These are phyloP conservation scores for Ceratitis capitata DNA, from an alignment of 1,140 invertebrate genomes.

Conservation along the genomic window DNA sequence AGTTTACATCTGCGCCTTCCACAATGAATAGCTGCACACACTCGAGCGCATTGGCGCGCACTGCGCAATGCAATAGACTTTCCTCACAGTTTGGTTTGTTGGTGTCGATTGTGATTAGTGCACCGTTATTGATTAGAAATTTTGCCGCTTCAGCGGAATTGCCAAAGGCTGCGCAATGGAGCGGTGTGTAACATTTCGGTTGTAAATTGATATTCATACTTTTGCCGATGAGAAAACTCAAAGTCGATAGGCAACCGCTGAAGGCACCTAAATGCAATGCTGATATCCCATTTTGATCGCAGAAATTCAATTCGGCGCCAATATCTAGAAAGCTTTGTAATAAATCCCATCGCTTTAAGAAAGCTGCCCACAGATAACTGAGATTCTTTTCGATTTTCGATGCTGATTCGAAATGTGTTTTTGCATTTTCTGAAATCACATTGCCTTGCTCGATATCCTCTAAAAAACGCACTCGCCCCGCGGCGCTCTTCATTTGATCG, in stretches of 20 bases:
- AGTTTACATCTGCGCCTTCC: slow-evolving; percentile 76
- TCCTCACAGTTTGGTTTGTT: slow-evolving; percentile 75
- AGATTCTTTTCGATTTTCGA: slow-evolving; percentile 75
- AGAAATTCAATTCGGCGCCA: slow-evolving; percentile 76
- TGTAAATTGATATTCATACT: slow-evolving; percentile 75
- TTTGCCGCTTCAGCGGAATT: slow-evolving; percentile 78
- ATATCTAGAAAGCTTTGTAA: slow-evolving; percentile 70
- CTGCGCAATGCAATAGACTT: slow-evolving; percentile 80
- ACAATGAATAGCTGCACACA: slow-evolving; percentile 77
- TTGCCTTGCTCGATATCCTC: slow-evolving; percentile 76
- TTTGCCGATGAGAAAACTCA: slow-evolving; percentile 74
- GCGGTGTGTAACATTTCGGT: slow-evolving; percentile 76
- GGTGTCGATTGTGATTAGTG: slow-evolving; percentile 68
- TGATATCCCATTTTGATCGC: slow-evolving; percentile 75
- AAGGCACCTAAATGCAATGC: slow-evolving; percentile 81
- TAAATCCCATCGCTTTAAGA: slow-evolving; percentile 74
- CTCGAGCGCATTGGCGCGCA: slow-evolving; percentile 77
- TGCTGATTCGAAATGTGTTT: slow-evolving; percentile 67
- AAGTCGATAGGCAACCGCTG: slow-evolving; percentile 76
- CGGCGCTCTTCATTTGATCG: slow-evolving; percentile 75
- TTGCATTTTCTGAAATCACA: slow-evolving; percentile 69
- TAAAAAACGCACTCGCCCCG: slow-evolving; percentile 73
- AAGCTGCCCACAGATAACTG: slow-evolving; percentile 76
- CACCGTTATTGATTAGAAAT: slow-evolving; percentile 75
- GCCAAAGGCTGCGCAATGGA: slow-evolving; percentile 84